Evolutionary conservation across 2,797 vertebrate species (phyloP).

Genomic region (Intellagama lesueurii): DNA sequence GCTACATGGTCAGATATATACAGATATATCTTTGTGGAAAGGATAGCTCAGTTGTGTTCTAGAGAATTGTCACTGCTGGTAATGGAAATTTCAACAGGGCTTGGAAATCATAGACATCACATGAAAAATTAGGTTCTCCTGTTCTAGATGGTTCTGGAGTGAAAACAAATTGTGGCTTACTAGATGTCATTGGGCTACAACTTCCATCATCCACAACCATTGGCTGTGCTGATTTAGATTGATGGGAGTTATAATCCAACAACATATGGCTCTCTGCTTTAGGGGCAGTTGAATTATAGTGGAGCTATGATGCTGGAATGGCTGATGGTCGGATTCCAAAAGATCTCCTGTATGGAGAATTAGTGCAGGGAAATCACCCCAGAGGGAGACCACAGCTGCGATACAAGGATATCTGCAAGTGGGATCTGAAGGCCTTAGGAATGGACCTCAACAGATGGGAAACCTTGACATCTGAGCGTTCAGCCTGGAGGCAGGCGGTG

Average conservation of each 20-base stretch:
- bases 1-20: background rate
- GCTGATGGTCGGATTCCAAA: too few relatives aligned
- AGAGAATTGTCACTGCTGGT: background rate
- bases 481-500: too few relatives aligned
- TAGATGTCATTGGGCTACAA: background rate
- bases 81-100: background rate
- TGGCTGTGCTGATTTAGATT: background rate
- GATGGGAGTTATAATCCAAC: background rate
- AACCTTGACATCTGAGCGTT: too few relatives aligned
- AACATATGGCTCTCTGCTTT: background rate
- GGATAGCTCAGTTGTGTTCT: background rate
- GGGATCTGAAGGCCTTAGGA: too few relatives aligned
- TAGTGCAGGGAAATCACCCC: too few relatives aligned
- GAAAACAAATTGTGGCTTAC: background rate
- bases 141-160: background rate
- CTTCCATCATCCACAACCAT: background rate
- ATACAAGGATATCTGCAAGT: too few relatives aligned
- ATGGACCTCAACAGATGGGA: too few relatives aligned
- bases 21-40: background rate
- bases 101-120: background rate
- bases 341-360: too few relatives aligned
- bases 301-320: too few relatives aligned
- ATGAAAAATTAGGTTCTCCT: background rate
- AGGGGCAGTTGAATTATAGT: background rate
- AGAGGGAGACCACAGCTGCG: too few relatives aligned